These are phyloP conservation scores for Andrena bucephala DNA, from an alignment of 2,888 invertebrate species.

Conservation along the genomic window DNA sequence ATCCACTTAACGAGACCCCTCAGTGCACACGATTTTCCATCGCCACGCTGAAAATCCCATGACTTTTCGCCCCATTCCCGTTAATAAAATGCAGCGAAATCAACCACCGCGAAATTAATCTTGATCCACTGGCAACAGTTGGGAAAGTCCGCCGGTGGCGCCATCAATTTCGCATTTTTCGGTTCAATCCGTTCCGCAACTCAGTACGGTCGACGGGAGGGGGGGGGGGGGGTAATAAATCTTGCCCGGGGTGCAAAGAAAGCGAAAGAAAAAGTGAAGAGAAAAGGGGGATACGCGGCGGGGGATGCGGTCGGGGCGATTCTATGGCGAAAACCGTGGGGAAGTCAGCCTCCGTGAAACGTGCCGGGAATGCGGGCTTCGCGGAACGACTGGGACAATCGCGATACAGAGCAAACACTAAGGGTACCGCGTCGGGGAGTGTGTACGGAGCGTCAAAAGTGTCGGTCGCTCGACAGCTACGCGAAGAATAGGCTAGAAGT, in stretches of 20 bases:
- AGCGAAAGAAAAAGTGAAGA: not conserved
- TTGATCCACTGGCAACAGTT: not conserved
- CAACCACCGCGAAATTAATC: conserved; percentile 32
- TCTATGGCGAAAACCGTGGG: conserved; percentile 19
- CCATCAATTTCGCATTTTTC: conserved; percentile 5
- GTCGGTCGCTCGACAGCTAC: not conserved
- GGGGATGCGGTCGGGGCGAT: conserved; percentile 12
- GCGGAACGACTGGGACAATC: not conserved
- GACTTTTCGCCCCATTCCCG: not conserved
- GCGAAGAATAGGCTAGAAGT: not conserved
- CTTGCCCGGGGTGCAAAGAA: conserved; percentile 23
- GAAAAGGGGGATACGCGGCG: not conserved
- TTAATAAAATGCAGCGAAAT: not conserved
- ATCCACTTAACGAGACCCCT: no score
- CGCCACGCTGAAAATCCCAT: not conserved
- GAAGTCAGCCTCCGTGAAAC: conserved; percentile 32
- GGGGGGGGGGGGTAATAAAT: conserved; percentile 43
- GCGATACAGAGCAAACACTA: not conserved
- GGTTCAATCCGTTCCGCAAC: conserved; percentile 30
- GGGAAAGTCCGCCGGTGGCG: not conserved
- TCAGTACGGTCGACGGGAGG: conserved; percentile 19
- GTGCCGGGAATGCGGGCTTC: conserved; percentile 41
- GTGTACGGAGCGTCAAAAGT: conserved; percentile 21
- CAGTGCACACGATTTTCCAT: no score
- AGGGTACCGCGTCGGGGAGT: conserved; percentile 3